Percentiles rank a stretch among this genome's conserved stretches.
phyloP scores from a whole-genome alignment of 1,140 invertebrate species.

The Aphelenchoides avenae region DNA sequence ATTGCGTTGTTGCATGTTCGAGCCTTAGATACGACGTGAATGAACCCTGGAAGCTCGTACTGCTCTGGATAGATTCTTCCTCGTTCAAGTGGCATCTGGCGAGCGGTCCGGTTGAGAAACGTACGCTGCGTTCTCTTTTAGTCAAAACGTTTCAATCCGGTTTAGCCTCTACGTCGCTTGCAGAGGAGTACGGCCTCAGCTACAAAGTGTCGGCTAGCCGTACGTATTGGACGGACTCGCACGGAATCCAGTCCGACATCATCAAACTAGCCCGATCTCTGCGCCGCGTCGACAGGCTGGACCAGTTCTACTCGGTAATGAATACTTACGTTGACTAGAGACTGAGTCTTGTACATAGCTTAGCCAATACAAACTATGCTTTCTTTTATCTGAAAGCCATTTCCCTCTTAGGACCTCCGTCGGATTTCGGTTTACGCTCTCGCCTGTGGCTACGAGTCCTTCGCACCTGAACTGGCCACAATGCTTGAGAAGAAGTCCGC shows the following conservation, averaged over 20 bases:
- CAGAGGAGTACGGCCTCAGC: constrained; percentile 20
- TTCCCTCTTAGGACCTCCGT: constrained; percentile 24
- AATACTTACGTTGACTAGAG: no score
- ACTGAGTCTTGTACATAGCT: no score
- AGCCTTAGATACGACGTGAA: constrained; percentile 22
- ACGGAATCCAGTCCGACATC: constrained; percentile 27
- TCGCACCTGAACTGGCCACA: no score
- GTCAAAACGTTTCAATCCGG: no score
- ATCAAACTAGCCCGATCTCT: constrained; percentile 12
- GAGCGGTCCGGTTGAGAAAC: neutral
- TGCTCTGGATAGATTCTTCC: constrained; percentile 10
- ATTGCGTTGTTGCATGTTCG: neutral
- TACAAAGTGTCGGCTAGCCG: constrained; percentile 19
- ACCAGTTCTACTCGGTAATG: constrained; percentile 33
- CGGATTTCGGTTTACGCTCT: constrained; percentile 22
- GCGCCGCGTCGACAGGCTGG: constrained; percentile 18
- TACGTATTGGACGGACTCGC: constrained; percentile 26
- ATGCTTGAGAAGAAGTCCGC: no score
- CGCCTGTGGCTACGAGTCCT: constrained; percentile 29
- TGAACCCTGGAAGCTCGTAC: constrained; percentile 26
- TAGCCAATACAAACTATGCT: no score
- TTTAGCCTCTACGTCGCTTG: no score
- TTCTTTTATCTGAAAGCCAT: no score
- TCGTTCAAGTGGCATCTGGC: constrained; percentile 1
- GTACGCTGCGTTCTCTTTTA: constrained; percentile 1